Evolutionary conservation across 2,797 vertebrate species (phyloP).

Genomic region (Thunnus albacares): DNA sequence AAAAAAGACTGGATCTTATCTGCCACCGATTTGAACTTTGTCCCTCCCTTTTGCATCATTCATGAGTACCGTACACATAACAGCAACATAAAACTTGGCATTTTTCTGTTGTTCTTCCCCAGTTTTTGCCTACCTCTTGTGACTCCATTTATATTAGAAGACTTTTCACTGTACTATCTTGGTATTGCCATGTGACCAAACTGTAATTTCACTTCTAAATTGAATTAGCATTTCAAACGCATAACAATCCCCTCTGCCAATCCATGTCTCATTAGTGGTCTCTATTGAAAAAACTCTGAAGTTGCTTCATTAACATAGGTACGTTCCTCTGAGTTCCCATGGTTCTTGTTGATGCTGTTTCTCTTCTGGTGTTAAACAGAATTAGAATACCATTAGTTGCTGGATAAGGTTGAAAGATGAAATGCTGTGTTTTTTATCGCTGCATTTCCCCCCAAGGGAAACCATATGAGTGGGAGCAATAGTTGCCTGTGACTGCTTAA

Average conservation of each 20-base stretch:
- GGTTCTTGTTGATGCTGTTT: conserved; percentile 59
- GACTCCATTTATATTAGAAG: conserved; percentile 39
- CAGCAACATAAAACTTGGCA: neutral
- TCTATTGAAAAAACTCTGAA: conserved; percentile 71
- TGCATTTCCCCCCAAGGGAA: conserved; percentile 16
- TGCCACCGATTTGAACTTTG: conserved; percentile 23
- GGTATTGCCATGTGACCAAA: conserved; percentile 73
- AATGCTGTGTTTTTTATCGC: conserved; percentile 50
- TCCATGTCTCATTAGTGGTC: conserved; percentile 81
- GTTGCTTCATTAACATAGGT: conserved; percentile 82
- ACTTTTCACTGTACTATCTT: conserved; percentile 55
- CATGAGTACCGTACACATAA: conserved; percentile 1
- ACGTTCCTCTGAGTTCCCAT: conserved; percentile 60
- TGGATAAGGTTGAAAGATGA: conserved; percentile 58
- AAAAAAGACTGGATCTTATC: conserved; percentile 15
- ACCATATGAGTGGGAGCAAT: conserved; percentile 26
- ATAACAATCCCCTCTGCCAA: conserved; percentile 78
- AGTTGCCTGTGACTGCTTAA: conserved; percentile 37
- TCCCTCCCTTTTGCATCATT: conserved; percentile 14
- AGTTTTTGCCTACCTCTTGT: conserved; percentile 29
- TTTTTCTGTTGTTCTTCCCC: conserved; percentile 33
- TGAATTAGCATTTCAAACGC: conserved; percentile 88
- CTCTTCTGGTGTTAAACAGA: conserved; percentile 64
- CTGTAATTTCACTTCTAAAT: conserved; percentile 78
- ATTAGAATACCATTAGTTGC: conserved; percentile 66